Percentiles rank a stretch among this genome's conserved stretches.
These are phyloP conservation scores for Vulpes lagopus DNA, from an alignment of 2,113 vertebrate genomes.

Conservation along the genomic window DNA sequence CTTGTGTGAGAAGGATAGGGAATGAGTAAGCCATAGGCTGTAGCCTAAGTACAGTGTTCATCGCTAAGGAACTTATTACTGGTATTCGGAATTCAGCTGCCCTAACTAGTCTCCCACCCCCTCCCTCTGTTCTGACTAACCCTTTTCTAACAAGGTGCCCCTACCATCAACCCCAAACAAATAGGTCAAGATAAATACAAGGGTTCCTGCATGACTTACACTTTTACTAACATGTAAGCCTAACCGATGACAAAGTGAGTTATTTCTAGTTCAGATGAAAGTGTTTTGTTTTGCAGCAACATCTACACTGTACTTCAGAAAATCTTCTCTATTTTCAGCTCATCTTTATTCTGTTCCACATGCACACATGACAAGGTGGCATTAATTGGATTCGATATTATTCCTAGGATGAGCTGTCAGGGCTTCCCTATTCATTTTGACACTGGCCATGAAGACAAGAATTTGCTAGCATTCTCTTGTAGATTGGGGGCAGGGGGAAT, in stretches of 20 bases:
- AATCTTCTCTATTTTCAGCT: conserved; percentile 39
- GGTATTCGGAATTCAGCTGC: conserved; percentile 24
- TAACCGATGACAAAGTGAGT: conserved; percentile 41
- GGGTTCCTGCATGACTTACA: conserved; percentile 52
- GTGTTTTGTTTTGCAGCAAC: conserved; percentile 38
- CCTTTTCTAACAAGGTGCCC: conserved; percentile 48
- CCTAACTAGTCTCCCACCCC: conserved; percentile 31
- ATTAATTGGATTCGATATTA: conserved; percentile 53
- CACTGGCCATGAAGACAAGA: conserved; percentile 16
- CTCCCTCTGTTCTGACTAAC: conserved; percentile 2
- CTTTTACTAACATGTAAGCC: conserved; percentile 49
- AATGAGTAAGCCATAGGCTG: conserved; percentile 42
- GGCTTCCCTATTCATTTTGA: conserved; percentile 37
- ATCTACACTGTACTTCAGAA: conserved; percentile 38
- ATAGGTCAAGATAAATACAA: conserved; percentile 46
- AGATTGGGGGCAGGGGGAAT: not conserved
- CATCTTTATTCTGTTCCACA: not conserved
- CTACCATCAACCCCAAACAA: conserved; percentile 43
- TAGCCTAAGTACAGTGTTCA: not conserved
- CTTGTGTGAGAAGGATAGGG: not conserved
- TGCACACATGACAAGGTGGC: conserved; percentile 36
- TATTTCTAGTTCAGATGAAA: conserved; percentile 60
- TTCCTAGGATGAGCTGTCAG: conserved; percentile 40
- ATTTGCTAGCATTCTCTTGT: conserved; percentile 18
- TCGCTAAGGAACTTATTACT: conserved; percentile 41